Evolutionary conservation across 2,888 invertebrate genomes (phyloP), one percentile per base, ranked within the genome.

Genomic region (Drymonia ruficornis): DNA sequence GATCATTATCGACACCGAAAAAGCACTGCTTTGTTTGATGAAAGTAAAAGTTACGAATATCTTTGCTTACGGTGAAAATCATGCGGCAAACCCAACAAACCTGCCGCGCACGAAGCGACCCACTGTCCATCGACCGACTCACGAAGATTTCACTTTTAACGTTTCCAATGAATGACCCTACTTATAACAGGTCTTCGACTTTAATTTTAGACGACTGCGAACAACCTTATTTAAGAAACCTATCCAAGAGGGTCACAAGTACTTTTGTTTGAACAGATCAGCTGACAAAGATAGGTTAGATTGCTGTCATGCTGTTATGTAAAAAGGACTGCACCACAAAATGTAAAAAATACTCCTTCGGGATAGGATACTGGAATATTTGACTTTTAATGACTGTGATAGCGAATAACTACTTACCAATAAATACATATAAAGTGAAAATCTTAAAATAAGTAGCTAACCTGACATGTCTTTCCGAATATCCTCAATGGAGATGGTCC

Each of bases 401-500:
- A 53, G 19, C 52, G 38, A 42, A 52, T 54, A 56, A 36, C 56
- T 54, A 52, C 42, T 45, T 54, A 47, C 49, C 15, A 50, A 47
- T 46, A 49, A 49, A 55, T 51, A 65, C 43, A 52, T 53, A 51
- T 49, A 47, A 51, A 53, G 53, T 53, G 44, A 59, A 19, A 57
- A 52, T 47, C 76, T 54, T 46, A 31, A 52, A 56, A 50, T 38
- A 50, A 49, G 36, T 50, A 49, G 62, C 89, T 90, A 77, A 92
- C 91, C 91, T 91, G 91, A 83, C 89, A 91, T 72, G 89, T 88
- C 80, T 87, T 90, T 87, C 91, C 91, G 86, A 91, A 91, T 89
- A 91, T 90, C 81, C 91, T 86, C 81, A 90, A 82, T 69, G 91
- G 91, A 80, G 94, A 93, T 87, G 94, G 93, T 92, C 94, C 94